Conservation (phyloP, 2,888 invertebrate genomes). For the Xanthia icteritia region DNA sequence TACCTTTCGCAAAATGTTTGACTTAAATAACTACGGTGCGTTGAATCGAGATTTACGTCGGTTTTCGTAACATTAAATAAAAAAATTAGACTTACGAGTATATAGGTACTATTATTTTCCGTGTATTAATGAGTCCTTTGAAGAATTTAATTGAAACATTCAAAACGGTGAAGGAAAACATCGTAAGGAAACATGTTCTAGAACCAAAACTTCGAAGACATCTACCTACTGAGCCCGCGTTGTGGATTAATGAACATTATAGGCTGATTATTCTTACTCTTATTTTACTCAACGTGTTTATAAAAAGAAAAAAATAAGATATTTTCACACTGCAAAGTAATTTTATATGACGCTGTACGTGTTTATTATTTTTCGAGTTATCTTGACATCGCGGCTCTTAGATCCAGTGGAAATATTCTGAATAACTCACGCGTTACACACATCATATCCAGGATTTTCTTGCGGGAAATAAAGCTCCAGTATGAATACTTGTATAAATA, state of each 20-base stretch:
- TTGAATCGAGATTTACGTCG: slow-evolving; percentile 14
- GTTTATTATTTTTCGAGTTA: slow-evolving; percentile 60
- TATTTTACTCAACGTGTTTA: slow-evolving; percentile 18
- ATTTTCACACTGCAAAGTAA: slow-evolving; percentile 38
- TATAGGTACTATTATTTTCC: slow-evolving; percentile 14
- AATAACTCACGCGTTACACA: slow-evolving; percentile 68
- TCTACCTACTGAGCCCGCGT: too few relatives aligned
- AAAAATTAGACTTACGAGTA: slow-evolving; percentile 27
- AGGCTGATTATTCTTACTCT: slow-evolving; percentile 4
- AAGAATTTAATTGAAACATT: slow-evolving; percentile 41
- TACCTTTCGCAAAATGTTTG: slow-evolving; percentile 18
- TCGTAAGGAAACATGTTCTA: too few relatives aligned
- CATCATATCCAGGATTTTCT: slow-evolving; percentile 69
- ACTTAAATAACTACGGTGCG: slow-evolving; percentile 14
- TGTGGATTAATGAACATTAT: too few relatives aligned
- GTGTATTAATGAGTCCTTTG: slow-evolving; percentile 31
- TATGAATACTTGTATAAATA: slow-evolving; percentile 88
- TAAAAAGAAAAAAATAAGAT: slow-evolving; percentile 15
- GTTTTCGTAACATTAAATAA: neutral
- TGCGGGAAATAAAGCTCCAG: slow-evolving; percentile 75
- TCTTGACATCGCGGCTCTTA: slow-evolving; percentile 47
- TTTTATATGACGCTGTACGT: slow-evolving; percentile 40
- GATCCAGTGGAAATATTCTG: slow-evolving; percentile 66
- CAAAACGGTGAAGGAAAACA: too few relatives aligned
- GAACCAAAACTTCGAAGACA: too few relatives aligned